These are phyloP conservation scores for Megalops atlanticus DNA, from an alignment of 2,113 vertebrate species.

Conservation along the genomic window DNA sequence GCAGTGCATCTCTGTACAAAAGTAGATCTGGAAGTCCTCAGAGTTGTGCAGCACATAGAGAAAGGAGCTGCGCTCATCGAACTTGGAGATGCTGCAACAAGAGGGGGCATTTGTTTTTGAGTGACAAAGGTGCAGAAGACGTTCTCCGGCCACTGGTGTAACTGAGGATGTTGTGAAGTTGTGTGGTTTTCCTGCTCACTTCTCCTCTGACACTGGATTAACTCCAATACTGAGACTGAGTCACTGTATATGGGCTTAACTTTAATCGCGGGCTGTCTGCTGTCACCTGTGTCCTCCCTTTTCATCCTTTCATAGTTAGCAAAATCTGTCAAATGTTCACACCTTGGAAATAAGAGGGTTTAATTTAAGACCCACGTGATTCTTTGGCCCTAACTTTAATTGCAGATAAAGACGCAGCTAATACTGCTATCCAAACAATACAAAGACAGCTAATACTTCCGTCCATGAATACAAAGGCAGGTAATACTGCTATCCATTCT, in stretches of 20 bases:
- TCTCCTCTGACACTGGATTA: neutral
- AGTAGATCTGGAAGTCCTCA: constrained; percentile 98
- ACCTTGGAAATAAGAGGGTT: neutral
- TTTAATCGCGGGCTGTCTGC: neutral
- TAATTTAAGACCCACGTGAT: neutral
- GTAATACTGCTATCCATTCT: neutral
- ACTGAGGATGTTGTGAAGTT: neutral
- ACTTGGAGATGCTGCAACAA: constrained; percentile 92
- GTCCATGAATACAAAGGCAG: neutral
- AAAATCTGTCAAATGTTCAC: neutral
- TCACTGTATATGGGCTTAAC: neutral
- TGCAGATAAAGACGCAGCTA: neutral
- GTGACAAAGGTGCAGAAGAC: neutral
- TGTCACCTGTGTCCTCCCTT: neutral
- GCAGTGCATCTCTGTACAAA: constrained; percentile 96
- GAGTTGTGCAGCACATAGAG: constrained; percentile 95
- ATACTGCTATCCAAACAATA: neutral
- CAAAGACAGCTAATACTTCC: neutral
- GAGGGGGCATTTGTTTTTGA: constrained; percentile 21
- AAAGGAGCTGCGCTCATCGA: constrained; percentile 95
- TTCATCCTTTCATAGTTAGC: neutral
- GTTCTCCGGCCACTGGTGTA: neutral
- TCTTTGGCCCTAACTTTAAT: neutral
- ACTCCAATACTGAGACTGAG: neutral
- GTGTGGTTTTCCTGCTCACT: neutral